Evolutionary conservation across 2,888 invertebrate species (phyloP).

Genomic region (Netelia inedita): DNA sequence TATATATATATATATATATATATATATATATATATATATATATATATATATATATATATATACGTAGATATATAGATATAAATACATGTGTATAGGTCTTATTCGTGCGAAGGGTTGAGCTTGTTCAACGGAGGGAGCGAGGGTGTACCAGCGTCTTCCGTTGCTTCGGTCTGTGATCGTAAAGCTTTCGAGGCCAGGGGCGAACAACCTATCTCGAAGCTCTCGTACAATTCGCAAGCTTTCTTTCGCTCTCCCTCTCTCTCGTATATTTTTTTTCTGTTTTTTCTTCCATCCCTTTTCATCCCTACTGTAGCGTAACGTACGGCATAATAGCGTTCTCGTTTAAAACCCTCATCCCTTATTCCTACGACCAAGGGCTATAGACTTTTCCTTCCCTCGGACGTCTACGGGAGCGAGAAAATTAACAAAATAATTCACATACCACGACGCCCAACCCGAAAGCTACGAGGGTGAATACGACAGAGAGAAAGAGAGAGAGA

Average conservation of each 20-base stretch:
- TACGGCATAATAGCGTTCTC: slow-evolving; percentile 42
- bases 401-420: slow-evolving; percentile 65
- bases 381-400: slow-evolving; percentile 37
- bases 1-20: slow-evolving; percentile 3
- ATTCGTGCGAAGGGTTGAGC: slow-evolving; percentile 11
- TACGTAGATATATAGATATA: not conserved
- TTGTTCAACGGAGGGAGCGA: slow-evolving; percentile 56
- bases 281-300: slow-evolving; percentile 17
- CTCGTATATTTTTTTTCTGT: not conserved
- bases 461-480: not conserved
- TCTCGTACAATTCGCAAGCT: slow-evolving; percentile 63
- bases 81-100: too few relatives aligned
- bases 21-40: not conserved
- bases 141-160: slow-evolving; percentile 28
- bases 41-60: not conserved
- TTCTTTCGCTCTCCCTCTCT: not conserved
- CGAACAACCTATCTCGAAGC: slow-evolving; percentile 60
- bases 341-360: slow-evolving; percentile 36
- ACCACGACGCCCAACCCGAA: slow-evolving; percentile 58
- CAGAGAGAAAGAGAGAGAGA: not conserved
- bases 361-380: slow-evolving; percentile 40
- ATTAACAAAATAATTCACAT: slow-evolving; percentile 77
- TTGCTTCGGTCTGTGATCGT: slow-evolving; percentile 59
- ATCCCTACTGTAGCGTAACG: slow-evolving; percentile 10
- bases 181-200: slow-evolving; percentile 66